Evolutionary conservation across 2,797 vertebrate species (phyloP), one percentile per base, ranked within the genome.

Genomic region (Hyperoplus immaculatus): DNA sequence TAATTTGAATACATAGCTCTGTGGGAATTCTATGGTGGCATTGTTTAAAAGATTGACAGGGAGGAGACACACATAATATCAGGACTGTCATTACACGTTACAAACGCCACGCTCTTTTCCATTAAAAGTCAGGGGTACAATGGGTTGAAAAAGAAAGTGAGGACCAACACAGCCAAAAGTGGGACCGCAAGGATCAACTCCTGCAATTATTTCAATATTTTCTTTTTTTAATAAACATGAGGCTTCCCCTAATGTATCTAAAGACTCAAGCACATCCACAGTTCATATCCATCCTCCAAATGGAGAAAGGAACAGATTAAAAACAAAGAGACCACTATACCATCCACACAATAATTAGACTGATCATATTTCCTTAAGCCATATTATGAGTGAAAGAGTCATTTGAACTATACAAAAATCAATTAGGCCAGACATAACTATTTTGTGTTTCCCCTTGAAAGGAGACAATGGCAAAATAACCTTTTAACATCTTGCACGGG

Each of bases 251-350:
- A 83, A 89, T 88, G 85, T 78, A 81, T 79, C 67, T 67, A 78
- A 84, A 84, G 75, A 88, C 66, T 80, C 57, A 76, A 65, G 85
- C 87, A 91, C 75, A 89, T 92, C 91, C 89, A 92, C 84, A 91
- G 85, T 88, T 89, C 75, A 83, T 61, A 71, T 67, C 73, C 45
- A 75, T 76, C 62, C 81, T 74, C 70, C 58, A 36, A 71, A 54
- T 13, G 56, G 77, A 85, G 68, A 84, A 84, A 89, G 63, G n/a
- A 90, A 85, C 72, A 71, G 58, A 43, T 69, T 76, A 8, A 71
- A 73, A 69, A 85, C 13, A 75, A 72, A 51, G 47, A 56, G 61
- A 83, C 59, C 75, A 78, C 60, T 65, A 29, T 29, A 73, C 46
- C 75, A 77, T 84, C 69, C 76, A 75, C 70, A 72, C 60, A 53